A percentile compares a stretch with the other conserved stretches of the same genome.
phyloP scores from a whole-genome alignment of 2,113 vertebrate species.

The Jaculus jaculus region DNA sequence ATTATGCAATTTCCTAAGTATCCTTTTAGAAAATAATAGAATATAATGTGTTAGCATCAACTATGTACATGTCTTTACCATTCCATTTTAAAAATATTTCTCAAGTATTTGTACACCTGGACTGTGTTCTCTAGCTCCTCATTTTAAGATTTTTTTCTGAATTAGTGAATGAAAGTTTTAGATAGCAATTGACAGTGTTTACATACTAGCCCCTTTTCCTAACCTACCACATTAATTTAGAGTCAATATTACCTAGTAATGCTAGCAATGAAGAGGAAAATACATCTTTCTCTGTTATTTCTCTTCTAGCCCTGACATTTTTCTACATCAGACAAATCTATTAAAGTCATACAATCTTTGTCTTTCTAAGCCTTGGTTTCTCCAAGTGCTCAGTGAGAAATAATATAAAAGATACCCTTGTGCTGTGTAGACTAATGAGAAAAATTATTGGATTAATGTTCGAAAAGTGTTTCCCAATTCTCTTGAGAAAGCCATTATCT shows the following conservation, averaged over 20 bases:
- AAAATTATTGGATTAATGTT: slow-evolving; percentile 77
- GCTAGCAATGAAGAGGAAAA: background rate
- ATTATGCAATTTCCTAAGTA: background rate
- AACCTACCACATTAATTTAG: slow-evolving; percentile 20
- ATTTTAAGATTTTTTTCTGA: background rate
- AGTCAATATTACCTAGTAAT: background rate
- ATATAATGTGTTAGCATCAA: background rate
- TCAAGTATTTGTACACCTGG: too few species aligned
- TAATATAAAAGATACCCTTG: slow-evolving; percentile 40
- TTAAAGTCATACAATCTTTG: slow-evolving; percentile 54
- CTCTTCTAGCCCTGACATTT: background rate
- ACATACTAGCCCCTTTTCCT: background rate
- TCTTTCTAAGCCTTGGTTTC: slow-evolving; percentile 63
- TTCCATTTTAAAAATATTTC: background rate
- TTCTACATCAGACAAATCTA: background rate
- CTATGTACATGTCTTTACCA: background rate
- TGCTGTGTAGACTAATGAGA: slow-evolving; percentile 68
- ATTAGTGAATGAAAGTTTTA: slow-evolving; percentile 2
- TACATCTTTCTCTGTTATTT: background rate
- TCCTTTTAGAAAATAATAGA: background rate
- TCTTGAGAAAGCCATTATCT: slow-evolving; percentile 74
- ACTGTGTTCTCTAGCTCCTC: background rate
- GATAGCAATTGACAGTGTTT: background rate
- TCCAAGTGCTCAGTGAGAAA: slow-evolving; percentile 48
- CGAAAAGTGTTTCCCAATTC: slow-evolving; percentile 74